Evolutionary conservation across 2,797 vertebrate species (phyloP), one percentile per base, ranked within the genome.

Genomic region (Dallia pectoralis): DNA sequence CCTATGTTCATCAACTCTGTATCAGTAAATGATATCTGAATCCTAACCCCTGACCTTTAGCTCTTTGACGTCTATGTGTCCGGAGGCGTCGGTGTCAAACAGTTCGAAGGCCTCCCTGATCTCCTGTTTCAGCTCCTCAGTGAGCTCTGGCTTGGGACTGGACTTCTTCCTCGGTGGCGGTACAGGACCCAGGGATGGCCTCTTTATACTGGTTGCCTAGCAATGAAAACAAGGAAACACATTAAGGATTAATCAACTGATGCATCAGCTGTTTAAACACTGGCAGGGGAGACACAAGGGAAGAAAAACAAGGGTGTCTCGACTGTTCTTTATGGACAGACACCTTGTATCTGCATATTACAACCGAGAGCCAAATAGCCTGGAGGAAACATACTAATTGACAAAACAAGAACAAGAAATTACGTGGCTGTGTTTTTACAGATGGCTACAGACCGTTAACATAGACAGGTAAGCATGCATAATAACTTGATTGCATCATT

Each of bases 31-130:
- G 11, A 25, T 14, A 59, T 27, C 40, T 44, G 40, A 44, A 44
- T 12, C 40, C 40, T 44, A 44, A 56, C 22, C 53, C 11, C 69
- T 73, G 73, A 94, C 97, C 94, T 98, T 98, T 18, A 98, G 92
- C 79, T 98, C 96, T 74, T 95, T 97, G 12, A 96, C 95, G 22
- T 96, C 95, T 5, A 97, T 97, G 77, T 81, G 92, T 7, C 96
- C 97, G 12, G 93, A 94, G n/a, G 95, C 94, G 19, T 96, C 96
- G 0, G 96, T 92, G 89, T 97, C 95, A 32, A 97, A 98, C 61
- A 98, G 93, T 89, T 97, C 96, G 64, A 98, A 99, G 4, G 97
- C 97, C 87, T 97, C 95, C 33, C 93, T 88, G 80, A 97, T 93
- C 92, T 97, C 96, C 87, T 95, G 95, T 79, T 90, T 94, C 84